Percentiles rank a stretch among this genome's conserved stretches.
These are phyloP conservation scores for Tethya wilhelma DNA, from an alignment of 37 sponge, comb jelly and placozoan genomes.

Conservation along the genomic window DNA sequence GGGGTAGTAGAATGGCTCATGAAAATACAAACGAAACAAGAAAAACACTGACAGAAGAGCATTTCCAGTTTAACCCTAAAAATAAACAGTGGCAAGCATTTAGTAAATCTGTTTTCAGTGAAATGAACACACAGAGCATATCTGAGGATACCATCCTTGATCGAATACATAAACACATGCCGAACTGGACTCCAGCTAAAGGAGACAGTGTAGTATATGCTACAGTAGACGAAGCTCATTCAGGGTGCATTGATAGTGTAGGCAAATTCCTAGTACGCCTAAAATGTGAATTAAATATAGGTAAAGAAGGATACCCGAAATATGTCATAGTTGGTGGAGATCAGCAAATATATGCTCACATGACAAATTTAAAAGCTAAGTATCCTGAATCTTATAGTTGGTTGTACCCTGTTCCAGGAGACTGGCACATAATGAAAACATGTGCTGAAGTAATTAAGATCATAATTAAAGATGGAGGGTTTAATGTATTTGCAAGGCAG, in stretches of 20 bases:
- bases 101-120: not conserved
- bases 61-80: not conserved
- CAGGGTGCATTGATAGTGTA: not conserved
- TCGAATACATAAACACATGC: not conserved
- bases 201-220: not conserved
- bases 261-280: not conserved
- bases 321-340: not conserved
- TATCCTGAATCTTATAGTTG: not conserved
- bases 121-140: not conserved
- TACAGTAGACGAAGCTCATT: not conserved
- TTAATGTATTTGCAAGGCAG: not conserved
- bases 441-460: not conserved
- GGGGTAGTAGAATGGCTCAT: not conserved
- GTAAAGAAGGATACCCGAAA: not conserved
- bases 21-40: not conserved
- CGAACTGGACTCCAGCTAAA: not conserved
- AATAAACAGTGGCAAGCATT: not conserved
- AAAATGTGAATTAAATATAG: not conserved
- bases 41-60: not conserved
- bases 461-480: not conserved
- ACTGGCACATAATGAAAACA: conserved; percentile 1
- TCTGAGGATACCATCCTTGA: not conserved
- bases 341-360: not conserved
- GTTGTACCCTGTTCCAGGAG: not conserved
- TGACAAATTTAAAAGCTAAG: not conserved